Evolutionary conservation across 2,888 invertebrate genomes (phyloP), one percentile per base, ranked within the genome.

Genomic region (Opisthograptis luteolata): DNA sequence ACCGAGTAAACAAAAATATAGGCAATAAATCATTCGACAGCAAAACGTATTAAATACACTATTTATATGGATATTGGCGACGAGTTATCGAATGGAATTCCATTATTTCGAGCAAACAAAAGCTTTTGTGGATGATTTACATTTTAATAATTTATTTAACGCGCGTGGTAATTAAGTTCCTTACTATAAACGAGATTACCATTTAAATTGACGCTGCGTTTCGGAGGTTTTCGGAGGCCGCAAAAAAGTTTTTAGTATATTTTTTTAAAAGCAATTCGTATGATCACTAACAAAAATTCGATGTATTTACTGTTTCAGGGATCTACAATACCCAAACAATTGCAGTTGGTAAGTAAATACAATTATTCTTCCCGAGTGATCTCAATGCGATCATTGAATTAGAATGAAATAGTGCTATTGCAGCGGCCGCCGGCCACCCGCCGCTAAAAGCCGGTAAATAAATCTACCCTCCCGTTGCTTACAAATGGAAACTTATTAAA

Each of bases 21-120:
- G n/a, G n/a, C n/a, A 37, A 51, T 45, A 51, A 45, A 51, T 51
- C 51, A 51, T 51, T 36, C 37, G 31, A 15, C 10, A 10, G 41
- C 36, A 36, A 45, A 40, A 35, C 14, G 45, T 54, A 37, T 52
- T 47, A 47, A 30, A 37, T 50, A 20, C 48, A 14, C 42, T 36
- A 52, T 54, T 50, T 55, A 45, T 31, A 12, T 17, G 30, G 45
- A 34, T 34, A 53, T 50, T 42, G 36, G 28, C 45, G 43, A 28
- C 39, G 47, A 41, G 20, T 43, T 42, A 49, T 43, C 37, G 37
- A 39, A 49, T 43, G 49, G 40, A 51, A 45, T 51, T 41, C 47
- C 34, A 49, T 47, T 51, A 55, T 41, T 44, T 28, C 5, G 37
- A 6, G 42, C 34, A 48, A 55, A 48, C 51, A 55, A 37, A 48